Conservation (phyloP, 2,888 invertebrate species). For the Cosmorhoe ocellata region DNA sequence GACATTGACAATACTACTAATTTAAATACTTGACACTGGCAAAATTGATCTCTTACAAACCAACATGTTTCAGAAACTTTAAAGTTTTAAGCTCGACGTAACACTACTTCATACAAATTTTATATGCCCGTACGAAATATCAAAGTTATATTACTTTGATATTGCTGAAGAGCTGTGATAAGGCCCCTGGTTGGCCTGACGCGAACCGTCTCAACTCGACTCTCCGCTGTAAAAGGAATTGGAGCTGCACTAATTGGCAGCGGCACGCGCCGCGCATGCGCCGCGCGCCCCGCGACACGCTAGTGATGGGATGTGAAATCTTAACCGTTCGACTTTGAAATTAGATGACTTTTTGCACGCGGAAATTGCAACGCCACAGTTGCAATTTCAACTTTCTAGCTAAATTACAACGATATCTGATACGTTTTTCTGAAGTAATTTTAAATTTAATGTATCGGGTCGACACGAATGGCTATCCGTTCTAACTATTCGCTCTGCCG, state of each 20-base stretch:
- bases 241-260: conserved; percentile 80
- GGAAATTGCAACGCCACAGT: conserved; percentile 52
- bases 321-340: conserved; percentile 67
- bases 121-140: too few relatives aligned
- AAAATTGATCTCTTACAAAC: too few relatives aligned
- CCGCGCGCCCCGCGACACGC: conserved; percentile 71
- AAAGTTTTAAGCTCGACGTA: too few relatives aligned
- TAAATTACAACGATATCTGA: conserved; percentile 41
- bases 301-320: conserved; percentile 79
- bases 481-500: too few relatives aligned
- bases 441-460: conserved; percentile 29
- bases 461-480: conserved; percentile 27
- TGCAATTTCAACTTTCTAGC: conserved; percentile 53
- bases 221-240: conserved; percentile 75
- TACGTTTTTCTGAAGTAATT: conserved; percentile 12
- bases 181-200: too few relatives aligned
- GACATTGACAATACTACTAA: too few relatives aligned
- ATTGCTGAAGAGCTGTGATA: too few relatives aligned
- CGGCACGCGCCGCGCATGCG: conserved; percentile 72
- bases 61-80: too few relatives aligned
- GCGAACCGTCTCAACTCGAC: conserved; percentile 68
- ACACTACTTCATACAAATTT: too few relatives aligned
- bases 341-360: conserved; percentile 68
- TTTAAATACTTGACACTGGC: too few relatives aligned
- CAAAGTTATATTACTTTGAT: too few relatives aligned